Evolutionary conservation across 1,140 invertebrate species (phyloP), one percentile per base, ranked within the genome.

Genomic region (Luehdorfia chinensis): DNA sequence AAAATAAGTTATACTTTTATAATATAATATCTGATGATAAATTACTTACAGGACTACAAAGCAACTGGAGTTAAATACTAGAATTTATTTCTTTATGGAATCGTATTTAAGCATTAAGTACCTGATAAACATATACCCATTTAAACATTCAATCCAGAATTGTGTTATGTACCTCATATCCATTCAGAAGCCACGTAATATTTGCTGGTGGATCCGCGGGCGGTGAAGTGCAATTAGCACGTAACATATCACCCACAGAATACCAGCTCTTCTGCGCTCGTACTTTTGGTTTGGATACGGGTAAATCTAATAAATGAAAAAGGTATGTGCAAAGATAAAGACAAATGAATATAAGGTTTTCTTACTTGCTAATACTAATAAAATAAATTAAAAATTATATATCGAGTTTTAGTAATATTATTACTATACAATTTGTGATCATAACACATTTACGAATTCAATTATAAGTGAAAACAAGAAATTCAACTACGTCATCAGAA

Each of bases 131-230:
- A n/a, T n/a, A n/a, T n/a, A n/a, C n/a, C n/a, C n/a, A n/a, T n/a
- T n/a, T n/a, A n/a, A n/a, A n/a, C n/a, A n/a, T n/a, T n/a, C n/a
- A n/a, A n/a, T n/a, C n/a, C n/a, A n/a, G n/a, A n/a, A 21, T 21
- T 21, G 19, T 21, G 15, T 9, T 2, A 4, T 13, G 44, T 88
- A 95, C 94, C 90, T 90, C 89, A 77, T 90, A 89, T 62, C 91
- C 92, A 75, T 95, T 95, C 59, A 95, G 89, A 37, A 91, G 90
- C 94, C 94, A 95, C 28, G 92, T 94, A 44, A 96, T 88, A 80
- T 94, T 94, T 9, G 93, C 92, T 1, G 93, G 88, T 11, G 94
- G 94, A 66, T 91, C 91, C 9, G 92, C 91, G 3, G 92, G 89
- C 18, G 92, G 90, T 15, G 92, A 91, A 11, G 91, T 91, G 74